Evolutionary conservation across 2,888 invertebrate species (phyloP).

Genomic region (Agrotis ipsilon): DNA sequence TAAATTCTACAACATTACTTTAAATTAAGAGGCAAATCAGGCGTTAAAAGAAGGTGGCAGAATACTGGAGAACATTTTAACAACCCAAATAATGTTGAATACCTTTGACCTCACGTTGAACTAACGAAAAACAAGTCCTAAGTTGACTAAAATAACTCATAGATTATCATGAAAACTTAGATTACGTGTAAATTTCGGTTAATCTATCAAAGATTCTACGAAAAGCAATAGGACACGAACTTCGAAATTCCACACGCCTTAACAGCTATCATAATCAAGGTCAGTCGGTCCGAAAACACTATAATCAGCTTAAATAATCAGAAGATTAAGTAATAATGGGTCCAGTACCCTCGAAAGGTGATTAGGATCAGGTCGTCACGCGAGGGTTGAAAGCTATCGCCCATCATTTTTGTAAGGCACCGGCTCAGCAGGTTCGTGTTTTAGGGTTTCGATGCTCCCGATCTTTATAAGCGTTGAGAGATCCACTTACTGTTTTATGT

Average conservation of each 20-base stretch:
- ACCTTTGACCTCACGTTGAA: not conserved
- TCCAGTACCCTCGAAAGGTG: constrained; percentile 50
- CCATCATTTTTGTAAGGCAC: constrained; percentile 45
- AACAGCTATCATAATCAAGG: constrained; percentile 60
- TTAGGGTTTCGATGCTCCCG: constrained; percentile 28
- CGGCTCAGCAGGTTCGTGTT: constrained; percentile 50
- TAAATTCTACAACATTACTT: not conserved
- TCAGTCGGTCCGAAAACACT: constrained; percentile 32
- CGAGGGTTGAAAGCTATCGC: constrained; percentile 54
- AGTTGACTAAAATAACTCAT: not conserved
- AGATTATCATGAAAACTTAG: not conserved
- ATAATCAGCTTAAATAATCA: constrained; percentile 61
- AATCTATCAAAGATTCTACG: constrained; percentile 18
- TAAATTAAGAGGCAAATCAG: not conserved
- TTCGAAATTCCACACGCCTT: constrained; percentile 19
- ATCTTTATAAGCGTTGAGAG: constrained; percentile 45
- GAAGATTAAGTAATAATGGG: constrained; percentile 65
- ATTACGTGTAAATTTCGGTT: constrained; percentile 28
- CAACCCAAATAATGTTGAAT: not conserved
- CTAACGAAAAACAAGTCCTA: not conserved
- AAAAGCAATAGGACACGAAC: constrained; percentile 38
- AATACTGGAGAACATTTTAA: not conserved
- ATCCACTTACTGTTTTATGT: constrained; percentile 47
- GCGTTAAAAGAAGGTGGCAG: not conserved
- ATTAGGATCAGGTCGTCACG: constrained; percentile 58